Percentiles rank a stretch among this genome's conserved stretches.
phyloP scores from a whole-genome alignment of 1,140 invertebrate species.

The Penaeus chinensis region DNA sequence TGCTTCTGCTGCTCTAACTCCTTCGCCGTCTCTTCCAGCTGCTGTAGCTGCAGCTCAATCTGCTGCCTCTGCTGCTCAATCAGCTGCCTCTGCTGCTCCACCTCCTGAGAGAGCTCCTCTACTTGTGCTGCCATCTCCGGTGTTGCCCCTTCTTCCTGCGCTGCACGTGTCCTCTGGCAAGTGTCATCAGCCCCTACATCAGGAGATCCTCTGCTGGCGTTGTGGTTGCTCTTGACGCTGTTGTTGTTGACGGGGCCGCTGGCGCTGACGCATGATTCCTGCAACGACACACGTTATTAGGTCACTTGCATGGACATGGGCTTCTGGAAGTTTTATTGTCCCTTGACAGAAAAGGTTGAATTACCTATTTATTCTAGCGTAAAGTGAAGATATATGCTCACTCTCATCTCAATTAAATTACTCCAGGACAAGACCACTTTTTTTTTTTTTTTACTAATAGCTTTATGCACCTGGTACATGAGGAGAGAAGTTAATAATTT shows the following conservation, averaged over 20 bases:
- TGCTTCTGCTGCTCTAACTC: slow-evolving; percentile 7
- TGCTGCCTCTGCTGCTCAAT: slow-evolving; percentile 33
- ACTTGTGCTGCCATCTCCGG: slow-evolving; percentile 22
- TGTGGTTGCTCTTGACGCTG: neutral
- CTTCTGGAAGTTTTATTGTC: too few relatives aligned
- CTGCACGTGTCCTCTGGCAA: neutral
- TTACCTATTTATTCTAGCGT: too few relatives aligned
- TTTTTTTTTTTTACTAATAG: too few relatives aligned
- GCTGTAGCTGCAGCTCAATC: slow-evolving; percentile 1
- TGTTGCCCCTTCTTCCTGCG: neutral
- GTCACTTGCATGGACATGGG: too few relatives aligned
- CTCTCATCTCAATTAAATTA: too few relatives aligned
- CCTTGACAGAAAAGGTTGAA: neutral
- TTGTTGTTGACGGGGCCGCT: slow-evolving; percentile 27
- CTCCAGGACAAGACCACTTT: too few relatives aligned
- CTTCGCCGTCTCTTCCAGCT: slow-evolving; percentile 26
- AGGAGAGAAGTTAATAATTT: too few relatives aligned
- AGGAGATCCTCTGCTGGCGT: neutral
- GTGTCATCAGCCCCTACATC: neutral
- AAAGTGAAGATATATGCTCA: too few relatives aligned
- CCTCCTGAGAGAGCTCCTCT: neutral
- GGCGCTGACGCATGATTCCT: slow-evolving; percentile 42
- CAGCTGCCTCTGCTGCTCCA: slow-evolving; percentile 27
- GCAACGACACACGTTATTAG: neutral
- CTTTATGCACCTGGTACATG: too few relatives aligned